phyloP scores from a whole-genome alignment of 2,888 invertebrate species.

The Drosophila acutilabella region DNA sequence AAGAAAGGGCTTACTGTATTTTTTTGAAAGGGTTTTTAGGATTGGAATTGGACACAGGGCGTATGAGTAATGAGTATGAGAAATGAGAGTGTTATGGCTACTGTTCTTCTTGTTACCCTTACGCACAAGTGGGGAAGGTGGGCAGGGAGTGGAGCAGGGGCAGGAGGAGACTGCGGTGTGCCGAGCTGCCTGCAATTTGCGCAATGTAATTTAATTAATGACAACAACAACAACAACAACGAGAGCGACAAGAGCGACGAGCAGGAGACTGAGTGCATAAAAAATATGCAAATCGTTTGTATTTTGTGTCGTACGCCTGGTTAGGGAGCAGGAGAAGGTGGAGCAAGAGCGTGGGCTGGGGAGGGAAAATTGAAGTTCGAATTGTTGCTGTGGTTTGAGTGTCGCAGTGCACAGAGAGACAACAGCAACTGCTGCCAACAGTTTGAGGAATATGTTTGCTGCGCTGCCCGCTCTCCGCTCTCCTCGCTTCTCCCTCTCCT shows the following conservation, averaged over 20 bases:
- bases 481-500: background rate
- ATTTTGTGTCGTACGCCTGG: constrained; percentile 43
- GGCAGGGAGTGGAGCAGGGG: too few relatives aligned
- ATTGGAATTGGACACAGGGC: constrained; percentile 11
- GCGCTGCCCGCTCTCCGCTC: background rate
- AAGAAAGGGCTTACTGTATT: background rate
- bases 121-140: constrained; percentile 14
- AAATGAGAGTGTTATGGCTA: constrained; percentile 24
- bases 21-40: background rate
- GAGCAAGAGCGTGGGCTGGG: background rate
- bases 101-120: constrained; percentile 48
- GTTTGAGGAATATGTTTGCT: constrained; percentile 6
- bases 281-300: constrained; percentile 78
- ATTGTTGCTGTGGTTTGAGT: constrained; percentile 15
- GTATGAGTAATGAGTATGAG: constrained; percentile 19
- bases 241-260: background rate
- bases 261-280: constrained; percentile 11
- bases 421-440: background rate
- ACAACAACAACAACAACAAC: constrained; percentile 65
- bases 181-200: constrained; percentile 76
- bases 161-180: constrained; percentile 20
- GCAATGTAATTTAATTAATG: constrained; percentile 84
- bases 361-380: background rate
- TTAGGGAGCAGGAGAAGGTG: constrained; percentile 18
- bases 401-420: constrained; percentile 21